Percentiles rank a stretch among this genome's conserved stretches.
phyloP scores from a whole-genome alignment of 1,140 invertebrate genomes.

The Penaeus indicus region DNA sequence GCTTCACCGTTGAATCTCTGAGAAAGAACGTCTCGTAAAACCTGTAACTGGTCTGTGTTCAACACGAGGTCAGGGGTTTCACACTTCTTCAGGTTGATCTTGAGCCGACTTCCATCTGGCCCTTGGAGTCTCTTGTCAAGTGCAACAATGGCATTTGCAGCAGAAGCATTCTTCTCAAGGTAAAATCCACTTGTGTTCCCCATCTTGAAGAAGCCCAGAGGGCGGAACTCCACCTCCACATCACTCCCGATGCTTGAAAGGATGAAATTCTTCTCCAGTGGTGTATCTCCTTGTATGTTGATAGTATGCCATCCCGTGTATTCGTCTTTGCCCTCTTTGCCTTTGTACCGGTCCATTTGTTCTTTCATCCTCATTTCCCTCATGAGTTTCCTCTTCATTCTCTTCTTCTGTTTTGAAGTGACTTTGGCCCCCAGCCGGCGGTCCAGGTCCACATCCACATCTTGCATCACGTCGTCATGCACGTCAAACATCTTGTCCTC shows the following conservation, averaged over 20 bases:
- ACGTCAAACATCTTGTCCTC: neutral
- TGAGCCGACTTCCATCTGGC: slow-evolving; percentile 41
- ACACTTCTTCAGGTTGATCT: slow-evolving; percentile 33
- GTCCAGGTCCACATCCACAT: neutral
- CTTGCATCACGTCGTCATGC: slow-evolving; percentile 8
- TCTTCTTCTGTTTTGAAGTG: slow-evolving; percentile 43
- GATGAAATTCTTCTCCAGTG: slow-evolving; percentile 44
- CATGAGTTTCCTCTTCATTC: slow-evolving; percentile 22
- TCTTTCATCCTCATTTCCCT: slow-evolving; percentile 8
- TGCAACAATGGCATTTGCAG: slow-evolving; percentile 44
- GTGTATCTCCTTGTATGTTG: neutral
- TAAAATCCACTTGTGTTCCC: slow-evolving; percentile 46
- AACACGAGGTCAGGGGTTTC: slow-evolving; percentile 32
- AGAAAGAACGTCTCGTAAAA: slow-evolving; percentile 31
- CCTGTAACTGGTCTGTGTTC: slow-evolving; percentile 51
- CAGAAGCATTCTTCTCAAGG: slow-evolving; percentile 47
- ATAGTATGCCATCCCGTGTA: slow-evolving; percentile 40
- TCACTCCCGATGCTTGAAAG: slow-evolving; percentile 45
- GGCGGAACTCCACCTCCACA: slow-evolving; percentile 45
- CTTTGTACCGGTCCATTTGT: slow-evolving; percentile 4
- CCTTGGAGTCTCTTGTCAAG: slow-evolving; percentile 49
- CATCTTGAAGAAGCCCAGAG: slow-evolving; percentile 49
- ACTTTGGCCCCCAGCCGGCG: slow-evolving; percentile 18
- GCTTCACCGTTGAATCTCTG: slow-evolving; percentile 21
- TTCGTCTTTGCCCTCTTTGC: neutral